Evolutionary conservation across 2,888 invertebrate species (phyloP), one percentile per base, ranked within the genome.

Genomic region (Campopleginae sp.): DNA sequence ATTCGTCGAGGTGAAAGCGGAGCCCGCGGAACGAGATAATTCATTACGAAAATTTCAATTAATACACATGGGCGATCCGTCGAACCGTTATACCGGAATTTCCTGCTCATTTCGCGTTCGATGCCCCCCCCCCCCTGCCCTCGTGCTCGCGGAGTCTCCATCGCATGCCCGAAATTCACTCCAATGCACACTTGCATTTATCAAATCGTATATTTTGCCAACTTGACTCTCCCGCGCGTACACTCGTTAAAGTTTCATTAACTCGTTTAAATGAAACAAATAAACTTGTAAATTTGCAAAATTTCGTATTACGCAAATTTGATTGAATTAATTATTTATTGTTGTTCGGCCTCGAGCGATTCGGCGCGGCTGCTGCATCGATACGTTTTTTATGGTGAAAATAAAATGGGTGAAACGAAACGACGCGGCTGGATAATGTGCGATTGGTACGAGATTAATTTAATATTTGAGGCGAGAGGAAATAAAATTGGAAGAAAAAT

Each of bases 1-100:
- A 78, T 78, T 81, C 81, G 70, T 61, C 54, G 81, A 75, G 58
- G 75, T 81, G 77, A 44, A 61, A 48, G 70, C 12, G 68, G 65
- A 33, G 48, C 33, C 33, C 58, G 48, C 58, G 48, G 74, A 77
- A 58, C 61, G 51, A 78, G 81, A 70, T 82, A 82, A 85, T 85
- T 79, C 79, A 85, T 85, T 82, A 82, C 82, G 82, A 85, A 78
- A 85, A 85, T 85, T 85, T 85, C 82, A 82, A 85, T 85, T 85
- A 85, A 82, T 82, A 80, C 85, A 85, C 82, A 82, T 72, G 72
- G 82, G 66, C 68, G 85, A 79, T 54, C 70, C 78, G 42, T 70
- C 42, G 54, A 76, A 70, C 79, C 77, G 79, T 70, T 48, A 66
- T 70, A 65, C 80, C 74, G 65, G 80, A 82, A 85, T 85, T 80